Base-by-base conservation (phyloP, 2,113 vertebrate genomes). In the Dipodomys ordii region DNA sequence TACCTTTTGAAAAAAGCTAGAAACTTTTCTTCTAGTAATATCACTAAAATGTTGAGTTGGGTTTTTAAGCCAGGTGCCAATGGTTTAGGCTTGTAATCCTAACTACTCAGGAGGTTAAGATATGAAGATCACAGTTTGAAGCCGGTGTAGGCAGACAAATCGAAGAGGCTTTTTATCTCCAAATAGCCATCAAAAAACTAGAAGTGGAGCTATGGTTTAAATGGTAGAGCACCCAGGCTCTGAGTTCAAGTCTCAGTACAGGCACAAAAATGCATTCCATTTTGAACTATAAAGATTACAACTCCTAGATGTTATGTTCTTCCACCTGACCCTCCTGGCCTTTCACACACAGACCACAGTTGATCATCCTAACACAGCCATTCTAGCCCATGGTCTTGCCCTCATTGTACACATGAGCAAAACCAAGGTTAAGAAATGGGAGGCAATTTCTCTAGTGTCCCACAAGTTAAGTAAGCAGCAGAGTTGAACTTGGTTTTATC, bases 1-100 rank as follows among this genome's bases (percentile, higher is more conserved):
- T 87, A 0, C 74, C 5, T 74, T 0, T 23, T 57, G 78, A 85
- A 97, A 95, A 95, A 78, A 57, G 44, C 69, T 30, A 49, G 30
- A 91, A 87, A 32, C 0, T 46, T 18, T 87, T 76, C 39, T 6
- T 7, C 78, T 86, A 22, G 27, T 35, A 62, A 68, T 35, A 80
- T 44, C 78, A 22, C 69, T 77, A 73, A 93, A 88, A 1, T 18
- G 67, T 30, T 80, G 76, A n/a, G 93, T 91, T 73, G 88, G 76
- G 12, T 67, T 82, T 91, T 74, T 5, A 67, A 94, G 95, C 94
- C 1, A 16, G 53, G 15, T 57, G 53, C 53, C 53, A 57, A 19
- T 57, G 53, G 53, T 13, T 57, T 57, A 57, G 11, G 15, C 3
- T 13, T 57, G 53, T 57, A 57, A 57, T 16, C 53, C 53, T 57